Evolutionary conservation across 2,113 vertebrate genomes (phyloP), one percentile per base, ranked within the genome.

Genomic region (Plecotus auritus): DNA sequence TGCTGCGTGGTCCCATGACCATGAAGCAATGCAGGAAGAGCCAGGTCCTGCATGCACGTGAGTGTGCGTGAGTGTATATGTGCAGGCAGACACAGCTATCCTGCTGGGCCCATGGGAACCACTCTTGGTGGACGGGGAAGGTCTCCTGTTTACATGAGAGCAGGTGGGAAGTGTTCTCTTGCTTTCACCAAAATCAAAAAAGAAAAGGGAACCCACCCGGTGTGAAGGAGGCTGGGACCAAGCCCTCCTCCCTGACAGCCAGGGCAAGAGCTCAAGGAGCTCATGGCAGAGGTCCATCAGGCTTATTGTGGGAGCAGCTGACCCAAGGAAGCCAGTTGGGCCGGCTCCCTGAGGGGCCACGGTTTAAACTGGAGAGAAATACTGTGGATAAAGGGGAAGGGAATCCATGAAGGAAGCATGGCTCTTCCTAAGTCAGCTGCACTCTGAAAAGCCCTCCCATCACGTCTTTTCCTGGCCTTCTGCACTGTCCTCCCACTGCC

Each of bases 281-380:
- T n/a, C 1, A 4, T 5, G 47, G 30, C 56, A 1, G 23, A 40
- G 16, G 22, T 2, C 12, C 9, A 0, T 1, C 4, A 0, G 0
- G 1, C 30, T 49, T 2, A 1, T 3, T 2, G 35, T 1, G 9
- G 11, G 4, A 35, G n/a, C 13, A 12, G 42, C 16, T 10, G 32
- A 7, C 4, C 61, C 23, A 9, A 17, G 0, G 3, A 32, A n/a
- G 20, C 12, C 4, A 16, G 72, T 28, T 17, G 17, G 49, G 18
- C 3, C 1, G 37, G 18, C 3, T 23, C 13, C 30, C 47, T 1
- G 10, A 18, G 42, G 2, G 12, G 11, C 70, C 37, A 35, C 4
- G 6, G 5, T 35, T 17, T 28, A 37, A 37, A 4, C 69, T 0
- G 4, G 10, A 8, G 40, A 23, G 14, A 10, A 12, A 7, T 7